phyloP scores from a whole-genome alignment of 2,888 invertebrate species.

The Leptinotarsa rubiginosa region DNA sequence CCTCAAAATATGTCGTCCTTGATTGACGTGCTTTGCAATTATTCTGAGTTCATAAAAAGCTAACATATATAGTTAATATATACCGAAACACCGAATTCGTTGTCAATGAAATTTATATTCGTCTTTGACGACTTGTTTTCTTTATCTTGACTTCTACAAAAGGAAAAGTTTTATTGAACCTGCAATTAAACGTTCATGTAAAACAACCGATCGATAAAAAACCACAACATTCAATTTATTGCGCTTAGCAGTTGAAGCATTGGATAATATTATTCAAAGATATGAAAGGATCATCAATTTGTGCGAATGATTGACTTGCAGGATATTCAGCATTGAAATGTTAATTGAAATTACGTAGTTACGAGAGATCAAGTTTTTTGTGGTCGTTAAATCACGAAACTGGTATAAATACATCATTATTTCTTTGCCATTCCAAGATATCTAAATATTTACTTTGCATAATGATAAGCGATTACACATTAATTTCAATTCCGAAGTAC shows the following conservation, averaged over 20 bases:
- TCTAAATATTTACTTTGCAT: not conserved
- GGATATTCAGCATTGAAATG: not conserved
- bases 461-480: not conserved
- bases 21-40: too few species aligned
- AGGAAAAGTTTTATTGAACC: too few species aligned
- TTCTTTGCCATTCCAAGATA: slow-evolving; percentile 1
- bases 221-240: not conserved
- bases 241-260: not conserved
- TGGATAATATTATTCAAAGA: not conserved
- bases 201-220: too few species aligned
- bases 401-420: not conserved
- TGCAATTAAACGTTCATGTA: too few species aligned
- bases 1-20: too few species aligned
- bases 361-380: not conserved
- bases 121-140: too few species aligned
- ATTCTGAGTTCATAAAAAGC: too few species aligned
- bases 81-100: too few species aligned
- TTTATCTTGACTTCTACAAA: too few species aligned
- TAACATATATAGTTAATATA: too few species aligned
- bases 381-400: not conserved
- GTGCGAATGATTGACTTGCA: not conserved
- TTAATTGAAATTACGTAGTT: not conserved
- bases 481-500: not conserved
- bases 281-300: not conserved
- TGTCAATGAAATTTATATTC: too few species aligned